These are phyloP conservation scores for Philantomba maxwellii DNA, from an alignment of 2,113 vertebrate species.

Conservation along the genomic window DNA sequence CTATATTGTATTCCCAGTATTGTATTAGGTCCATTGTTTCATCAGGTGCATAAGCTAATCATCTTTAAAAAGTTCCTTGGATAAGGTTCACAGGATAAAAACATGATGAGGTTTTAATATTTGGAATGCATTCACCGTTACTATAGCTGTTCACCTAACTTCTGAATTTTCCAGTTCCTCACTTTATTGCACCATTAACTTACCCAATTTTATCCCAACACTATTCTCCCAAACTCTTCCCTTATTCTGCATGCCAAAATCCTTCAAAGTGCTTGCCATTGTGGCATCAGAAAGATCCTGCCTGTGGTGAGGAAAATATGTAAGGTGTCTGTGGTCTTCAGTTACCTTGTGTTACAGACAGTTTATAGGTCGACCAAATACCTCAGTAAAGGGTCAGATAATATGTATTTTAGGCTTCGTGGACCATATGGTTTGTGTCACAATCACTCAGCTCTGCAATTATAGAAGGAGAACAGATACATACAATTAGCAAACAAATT, in stretches of 20 bases:
- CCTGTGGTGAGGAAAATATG: not conserved
- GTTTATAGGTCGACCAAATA: not conserved
- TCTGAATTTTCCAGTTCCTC: not conserved
- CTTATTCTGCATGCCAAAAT: not conserved
- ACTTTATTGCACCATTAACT: not conserved
- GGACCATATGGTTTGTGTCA: not conserved
- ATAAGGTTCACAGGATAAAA: not conserved
- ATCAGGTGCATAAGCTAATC: not conserved
- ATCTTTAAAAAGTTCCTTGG: not conserved
- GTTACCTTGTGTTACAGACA: not conserved
- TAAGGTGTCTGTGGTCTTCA: not conserved
- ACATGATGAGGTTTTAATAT: not conserved
- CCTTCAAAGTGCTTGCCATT: not conserved
- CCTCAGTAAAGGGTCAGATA: not conserved
- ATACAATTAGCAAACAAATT: not conserved
- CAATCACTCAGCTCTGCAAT: not conserved
- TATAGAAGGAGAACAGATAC: not conserved
- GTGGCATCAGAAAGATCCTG: not conserved
- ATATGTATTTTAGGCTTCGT: not conserved
- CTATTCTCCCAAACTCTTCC: not conserved
- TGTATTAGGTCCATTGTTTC: not conserved
- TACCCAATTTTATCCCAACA: not conserved
- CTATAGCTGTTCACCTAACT: not conserved
- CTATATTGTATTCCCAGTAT: not conserved
- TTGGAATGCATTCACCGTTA: not conserved